A percentile compares a stretch with the other conserved stretches of the same genome.
Conservation (phyloP, 2,888 invertebrate species). For the Parnassius glacialis region DNA sequence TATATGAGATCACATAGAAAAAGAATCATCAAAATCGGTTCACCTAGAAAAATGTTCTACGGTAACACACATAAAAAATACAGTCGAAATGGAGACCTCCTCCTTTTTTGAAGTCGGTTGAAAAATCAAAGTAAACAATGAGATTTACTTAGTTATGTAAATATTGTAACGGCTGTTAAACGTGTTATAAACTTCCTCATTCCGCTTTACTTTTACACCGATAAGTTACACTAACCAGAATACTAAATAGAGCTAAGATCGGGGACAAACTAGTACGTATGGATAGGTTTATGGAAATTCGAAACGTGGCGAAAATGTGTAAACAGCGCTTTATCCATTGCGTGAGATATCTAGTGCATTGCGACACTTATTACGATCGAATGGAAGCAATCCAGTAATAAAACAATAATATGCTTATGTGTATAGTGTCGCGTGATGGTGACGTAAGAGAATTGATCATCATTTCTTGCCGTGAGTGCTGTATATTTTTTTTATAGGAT, state of each 20-base stretch:
- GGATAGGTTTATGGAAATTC: slow-evolving; percentile 11
- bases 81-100: too few relatives aligned
- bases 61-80: too few relatives aligned
- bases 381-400: slow-evolving; percentile 9
- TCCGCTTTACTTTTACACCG: slow-evolving; percentile 10
- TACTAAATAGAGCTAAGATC: slow-evolving; percentile 12
- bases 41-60: too few relatives aligned
- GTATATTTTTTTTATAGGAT: too few relatives aligned
- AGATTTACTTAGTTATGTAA: background rate
- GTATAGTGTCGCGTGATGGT: too few relatives aligned
- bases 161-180: background rate
- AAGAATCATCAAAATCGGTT: too few relatives aligned
- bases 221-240: slow-evolving; percentile 18
- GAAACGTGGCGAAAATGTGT: slow-evolving; percentile 16
- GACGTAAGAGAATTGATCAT: too few relatives aligned
- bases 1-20: too few relatives aligned
- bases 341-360: slow-evolving; percentile 5
- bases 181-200: slow-evolving; percentile 8
- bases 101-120: too few relatives aligned
- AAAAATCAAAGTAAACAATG: too few relatives aligned
- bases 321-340: slow-evolving; percentile 9
- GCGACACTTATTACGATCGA: slow-evolving; percentile 6
- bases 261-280: slow-evolving; percentile 11
- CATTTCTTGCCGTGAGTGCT: too few relatives aligned
- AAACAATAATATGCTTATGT: slow-evolving; percentile 1